A percentile compares a stretch with the other conserved stretches of the same genome.
phyloP scores from a whole-genome alignment of 2,113 vertebrate species.

The Engraulis encrasicolus region DNA sequence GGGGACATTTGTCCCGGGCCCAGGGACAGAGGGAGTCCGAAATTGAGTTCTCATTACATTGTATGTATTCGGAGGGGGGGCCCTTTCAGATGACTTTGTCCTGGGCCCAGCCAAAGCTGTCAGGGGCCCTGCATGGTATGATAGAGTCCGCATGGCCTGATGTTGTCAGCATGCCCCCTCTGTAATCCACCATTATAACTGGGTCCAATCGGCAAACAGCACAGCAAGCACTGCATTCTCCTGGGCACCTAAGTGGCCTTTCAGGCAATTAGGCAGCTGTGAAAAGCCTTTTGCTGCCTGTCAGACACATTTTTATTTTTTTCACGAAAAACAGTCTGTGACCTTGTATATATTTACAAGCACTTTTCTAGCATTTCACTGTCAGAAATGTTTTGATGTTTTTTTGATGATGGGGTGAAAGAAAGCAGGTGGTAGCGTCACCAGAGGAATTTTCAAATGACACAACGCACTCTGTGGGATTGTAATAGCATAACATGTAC shows the following conservation, averaged over 20 bases:
- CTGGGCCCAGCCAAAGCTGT: no score
- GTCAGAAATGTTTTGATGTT: background rate
- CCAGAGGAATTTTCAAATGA: background rate
- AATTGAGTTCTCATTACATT: no score
- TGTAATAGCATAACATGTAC: background rate
- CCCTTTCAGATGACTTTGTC: no score
- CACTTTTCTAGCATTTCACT: background rate
- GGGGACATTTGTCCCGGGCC: no score
- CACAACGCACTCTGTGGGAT: background rate
- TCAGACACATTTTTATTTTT: background rate
- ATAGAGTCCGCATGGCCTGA: background rate
- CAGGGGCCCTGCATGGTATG: no score
- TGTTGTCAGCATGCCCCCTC: background rate
- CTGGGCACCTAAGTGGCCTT: background rate
- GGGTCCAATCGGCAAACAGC: background rate
- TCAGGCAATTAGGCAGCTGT: background rate
- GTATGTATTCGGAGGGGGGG: no score
- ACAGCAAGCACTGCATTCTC: background rate
- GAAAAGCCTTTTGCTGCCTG: constrained; percentile 13
- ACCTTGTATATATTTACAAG: background rate
- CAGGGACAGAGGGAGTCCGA: no score
- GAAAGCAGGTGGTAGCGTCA: background rate
- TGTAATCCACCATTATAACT: background rate
- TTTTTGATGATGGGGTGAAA: background rate
- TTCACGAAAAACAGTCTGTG: background rate